A percentile compares a stretch with the other conserved stretches of the same genome.
These are phyloP conservation scores for Sphenodon punctatus DNA, from an alignment of 2,797 vertebrate genomes.

Conservation along the genomic window DNA sequence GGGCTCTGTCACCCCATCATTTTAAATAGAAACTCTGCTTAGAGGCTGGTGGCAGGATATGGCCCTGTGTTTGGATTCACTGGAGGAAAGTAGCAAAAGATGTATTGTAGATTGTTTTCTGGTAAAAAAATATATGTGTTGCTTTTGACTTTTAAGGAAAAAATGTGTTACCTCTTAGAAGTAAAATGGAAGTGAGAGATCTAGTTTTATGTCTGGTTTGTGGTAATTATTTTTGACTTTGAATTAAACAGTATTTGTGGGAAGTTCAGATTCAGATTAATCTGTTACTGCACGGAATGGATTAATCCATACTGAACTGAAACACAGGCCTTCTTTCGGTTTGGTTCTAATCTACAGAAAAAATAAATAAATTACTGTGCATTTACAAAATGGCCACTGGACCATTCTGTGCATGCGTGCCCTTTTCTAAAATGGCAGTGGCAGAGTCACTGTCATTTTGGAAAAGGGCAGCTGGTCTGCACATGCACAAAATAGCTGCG, in stretches of 20 bases:
- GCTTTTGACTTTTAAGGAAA: neutral
- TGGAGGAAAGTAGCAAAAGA: neutral
- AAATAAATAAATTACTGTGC: too few species aligned
- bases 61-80: neutral
- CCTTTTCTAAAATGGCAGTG: too few species aligned
- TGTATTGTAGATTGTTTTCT: neutral
- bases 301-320: too few species aligned
- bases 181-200: neutral
- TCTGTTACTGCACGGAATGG: too few species aligned
- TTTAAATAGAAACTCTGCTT: neutral
- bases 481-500: too few species aligned
- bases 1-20: accelerated
- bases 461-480: too few species aligned
- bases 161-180: neutral
- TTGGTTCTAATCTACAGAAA: too few species aligned
- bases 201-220: neutral
- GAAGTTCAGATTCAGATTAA: too few species aligned
- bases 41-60: neutral
- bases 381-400: too few species aligned
- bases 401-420: too few species aligned
- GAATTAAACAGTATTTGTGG: slow-evolving; percentile 30
- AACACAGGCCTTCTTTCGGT: too few species aligned
- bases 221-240: neutral
- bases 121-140: neutral
- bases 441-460: too few species aligned